Percentiles rank a stretch among this genome's conserved stretches.
phyloP scores from a whole-genome alignment of 2,888 invertebrate species.

The Tortricodes alternella region DNA sequence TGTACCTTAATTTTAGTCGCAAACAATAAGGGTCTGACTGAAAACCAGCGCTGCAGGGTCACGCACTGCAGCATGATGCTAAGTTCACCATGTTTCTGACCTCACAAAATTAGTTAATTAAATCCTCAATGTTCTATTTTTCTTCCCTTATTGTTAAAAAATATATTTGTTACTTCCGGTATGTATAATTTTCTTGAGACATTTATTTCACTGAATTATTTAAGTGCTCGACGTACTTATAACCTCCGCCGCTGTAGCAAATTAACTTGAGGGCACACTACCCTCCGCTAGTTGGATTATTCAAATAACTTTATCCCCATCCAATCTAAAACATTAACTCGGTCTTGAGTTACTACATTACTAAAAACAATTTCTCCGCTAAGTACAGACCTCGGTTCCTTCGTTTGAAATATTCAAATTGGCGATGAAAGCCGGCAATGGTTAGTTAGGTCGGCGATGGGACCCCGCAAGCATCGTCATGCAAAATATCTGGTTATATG shows the following conservation, averaged over 20 bases:
- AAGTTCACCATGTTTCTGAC: too few relatives aligned
- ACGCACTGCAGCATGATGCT: too few relatives aligned
- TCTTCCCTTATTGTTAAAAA: too few relatives aligned
- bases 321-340: constrained; percentile 35
- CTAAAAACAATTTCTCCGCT: constrained; percentile 51
- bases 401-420: constrained; percentile 71
- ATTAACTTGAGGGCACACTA: constrained; percentile 37
- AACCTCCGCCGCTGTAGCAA: constrained; percentile 31
- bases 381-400: constrained; percentile 58
- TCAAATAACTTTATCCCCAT: constrained; percentile 36
- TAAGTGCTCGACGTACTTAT: constrained; percentile 20
- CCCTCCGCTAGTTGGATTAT: constrained; percentile 36
- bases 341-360: constrained; percentile 33
- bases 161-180: too few relatives aligned
- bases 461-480: constrained; percentile 63
- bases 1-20: too few relatives aligned
- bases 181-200: too few relatives aligned
- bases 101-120: too few relatives aligned
- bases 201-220: constrained; percentile 1
- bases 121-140: too few relatives aligned
- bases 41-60: too few relatives aligned
- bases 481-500: constrained; percentile 68
- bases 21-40: too few relatives aligned
- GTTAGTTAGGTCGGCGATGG: constrained; percentile 69
- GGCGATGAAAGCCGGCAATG: constrained; percentile 65